Conservation (phyloP, 2,888 invertebrate genomes). For the Fragum whitleyi region DNA sequence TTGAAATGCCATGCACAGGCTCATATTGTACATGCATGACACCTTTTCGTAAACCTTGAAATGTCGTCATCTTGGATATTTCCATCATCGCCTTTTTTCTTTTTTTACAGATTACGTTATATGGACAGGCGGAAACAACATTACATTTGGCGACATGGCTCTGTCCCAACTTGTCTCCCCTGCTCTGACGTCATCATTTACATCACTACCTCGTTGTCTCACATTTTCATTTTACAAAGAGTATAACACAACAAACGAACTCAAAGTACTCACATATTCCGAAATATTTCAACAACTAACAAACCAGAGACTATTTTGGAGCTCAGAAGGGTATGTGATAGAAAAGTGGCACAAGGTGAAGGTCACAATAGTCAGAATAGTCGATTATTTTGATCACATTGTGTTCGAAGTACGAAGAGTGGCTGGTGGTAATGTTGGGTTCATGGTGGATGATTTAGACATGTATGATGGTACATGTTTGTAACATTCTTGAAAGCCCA, state of each 20-base stretch:
- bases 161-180: constrained; percentile 45
- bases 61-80: too few relatives aligned
- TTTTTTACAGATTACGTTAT: constrained; percentile 37
- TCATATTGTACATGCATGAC: too few relatives aligned
- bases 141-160: constrained; percentile 22
- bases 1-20: too few relatives aligned
- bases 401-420: constrained; percentile 45
- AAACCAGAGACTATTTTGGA: constrained; percentile 47
- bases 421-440: constrained; percentile 15
- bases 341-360: constrained; percentile 27
- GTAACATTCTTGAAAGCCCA: background rate
- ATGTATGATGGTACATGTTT: constrained; percentile 49
- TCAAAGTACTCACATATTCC: constrained; percentile 45
- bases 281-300: constrained; percentile 18
- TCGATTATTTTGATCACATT: constrained; percentile 41
- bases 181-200: constrained; percentile 25
- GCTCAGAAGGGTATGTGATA: constrained; percentile 16
- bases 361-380: constrained; percentile 18
- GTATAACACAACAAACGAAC: constrained; percentile 15
- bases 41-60: too few relatives aligned
- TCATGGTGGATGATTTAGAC: constrained; percentile 40
- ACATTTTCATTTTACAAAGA: constrained; percentile 45
- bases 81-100: too few relatives aligned
- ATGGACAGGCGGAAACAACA: constrained; percentile 27
- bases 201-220: constrained; percentile 46